Evolutionary conservation across 2,113 vertebrate species (phyloP).

Genomic region (Ailuropoda melanoleuca): DNA sequence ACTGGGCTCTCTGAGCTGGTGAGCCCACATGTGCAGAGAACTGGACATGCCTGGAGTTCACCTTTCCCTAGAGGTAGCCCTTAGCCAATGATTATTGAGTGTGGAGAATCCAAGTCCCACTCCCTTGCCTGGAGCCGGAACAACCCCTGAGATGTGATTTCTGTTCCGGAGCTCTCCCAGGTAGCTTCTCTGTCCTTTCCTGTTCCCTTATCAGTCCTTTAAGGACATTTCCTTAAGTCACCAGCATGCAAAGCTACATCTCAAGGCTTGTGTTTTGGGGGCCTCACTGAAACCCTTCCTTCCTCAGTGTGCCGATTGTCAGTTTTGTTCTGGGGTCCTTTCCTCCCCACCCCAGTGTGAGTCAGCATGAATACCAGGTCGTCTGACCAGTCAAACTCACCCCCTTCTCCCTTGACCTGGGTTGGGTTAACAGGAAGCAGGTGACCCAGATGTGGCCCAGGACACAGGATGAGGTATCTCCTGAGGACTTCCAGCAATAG

Average conservation of each 20-base stretch:
- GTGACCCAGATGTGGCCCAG: background rate
- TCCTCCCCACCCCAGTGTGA: background rate
- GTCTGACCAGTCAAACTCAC: background rate
- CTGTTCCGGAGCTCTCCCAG: background rate
- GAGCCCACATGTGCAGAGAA: background rate
- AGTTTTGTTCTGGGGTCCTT: background rate
- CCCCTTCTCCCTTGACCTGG: background rate
- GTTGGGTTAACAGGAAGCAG: background rate
- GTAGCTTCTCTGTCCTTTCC: background rate
- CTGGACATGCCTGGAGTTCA: background rate
- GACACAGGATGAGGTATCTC: background rate
- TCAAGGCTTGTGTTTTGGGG: background rate
- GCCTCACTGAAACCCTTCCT: background rate
- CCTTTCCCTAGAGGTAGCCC: background rate
- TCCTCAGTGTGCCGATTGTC: background rate
- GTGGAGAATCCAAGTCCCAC: background rate
- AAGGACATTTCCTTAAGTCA: background rate
- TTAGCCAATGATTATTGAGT: background rate
- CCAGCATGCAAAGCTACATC: background rate
- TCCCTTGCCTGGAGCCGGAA: background rate
- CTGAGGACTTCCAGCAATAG: background rate
- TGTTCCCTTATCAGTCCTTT: background rate
- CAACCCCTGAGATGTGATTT: background rate
- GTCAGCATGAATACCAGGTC: background rate
- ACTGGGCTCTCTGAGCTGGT: background rate